Evolutionary conservation across 30 jellyfish, hydroid and myxozoan genomes (phyloP), one percentile per base, ranked within the genome.

Genomic region (Cassiopea andromeda): DNA sequence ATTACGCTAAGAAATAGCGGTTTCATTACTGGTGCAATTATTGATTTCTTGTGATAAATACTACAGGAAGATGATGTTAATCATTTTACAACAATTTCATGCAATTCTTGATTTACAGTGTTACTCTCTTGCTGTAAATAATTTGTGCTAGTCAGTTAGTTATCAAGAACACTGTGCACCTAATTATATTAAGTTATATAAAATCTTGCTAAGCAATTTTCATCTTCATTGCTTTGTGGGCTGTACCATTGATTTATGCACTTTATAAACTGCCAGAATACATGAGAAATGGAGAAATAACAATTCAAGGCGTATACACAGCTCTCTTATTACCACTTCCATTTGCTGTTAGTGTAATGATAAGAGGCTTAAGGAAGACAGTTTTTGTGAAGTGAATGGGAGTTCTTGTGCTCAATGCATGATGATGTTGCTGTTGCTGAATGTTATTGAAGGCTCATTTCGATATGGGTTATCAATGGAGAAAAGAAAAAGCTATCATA

Each of bases 311-410:
- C 18, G 45, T 82, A 27, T 82, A 61, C 60, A 16, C 73, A 5
- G 90, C 90, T 15, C 44, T 82, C 45, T n/a, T 82, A 1, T 82
- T 82, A 27, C 90, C 90, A 7, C 60, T 82, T 60, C 90, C 90
- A 14, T 82, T 60, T 46, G n/a, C 48, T 45, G 10, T 60, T 2
- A 64, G 9, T 45, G 43, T 82, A 44, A 2, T 69, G 6, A 44
- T 44, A 46, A 75, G 47, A 75, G n/a, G 10, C 0, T 2, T 6
- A 43, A 46, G 46, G 4, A 44, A 46, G 38, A 27, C 38, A 27
- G 38, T 27, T 27, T 0, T 27, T 27, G 38, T 27, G 38, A 27
- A 27, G 38, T 27, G 38, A 27, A 27, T 27, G 38, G 38, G 38
- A 27, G 38, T 27, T 27, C 38, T 27, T 27, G 38, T 27, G 38